Conservation (phyloP, 2,113 vertebrate species). For the Hemiprocne comata region DNA sequence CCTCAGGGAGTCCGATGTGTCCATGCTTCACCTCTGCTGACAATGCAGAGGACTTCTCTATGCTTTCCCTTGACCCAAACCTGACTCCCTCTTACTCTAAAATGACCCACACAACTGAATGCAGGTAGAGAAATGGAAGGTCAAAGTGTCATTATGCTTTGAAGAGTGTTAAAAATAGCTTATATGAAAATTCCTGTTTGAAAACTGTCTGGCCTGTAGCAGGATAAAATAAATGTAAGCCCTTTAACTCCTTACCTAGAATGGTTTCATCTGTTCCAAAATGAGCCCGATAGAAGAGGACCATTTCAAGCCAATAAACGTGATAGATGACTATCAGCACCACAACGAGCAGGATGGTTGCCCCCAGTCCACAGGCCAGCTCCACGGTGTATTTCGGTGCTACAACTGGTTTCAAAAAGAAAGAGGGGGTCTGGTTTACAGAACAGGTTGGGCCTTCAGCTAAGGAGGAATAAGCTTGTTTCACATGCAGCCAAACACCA, state of each 20-base stretch:
- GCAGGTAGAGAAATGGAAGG: neutral
- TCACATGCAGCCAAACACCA: neutral
- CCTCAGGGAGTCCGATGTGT: neutral
- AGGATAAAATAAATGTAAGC: neutral
- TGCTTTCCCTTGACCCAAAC: neutral
- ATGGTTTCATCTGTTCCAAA: conserved; percentile 92
- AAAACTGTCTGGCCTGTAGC: neutral
- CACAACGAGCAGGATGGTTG: conserved; percentile 84
- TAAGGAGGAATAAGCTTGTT: neutral
- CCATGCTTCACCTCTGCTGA: neutral
- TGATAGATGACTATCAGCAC: conserved; percentile 88
- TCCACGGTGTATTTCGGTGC: conserved; percentile 83
- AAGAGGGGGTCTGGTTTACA: neutral
- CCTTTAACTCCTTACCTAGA: conserved; percentile 79
- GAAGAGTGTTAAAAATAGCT: neutral
- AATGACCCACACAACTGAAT: neutral
- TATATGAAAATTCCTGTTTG: neutral
- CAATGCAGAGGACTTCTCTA: neutral
- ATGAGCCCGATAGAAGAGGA: conserved; percentile 92
- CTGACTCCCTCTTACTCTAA: neutral
- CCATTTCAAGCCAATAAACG: conserved; percentile 93
- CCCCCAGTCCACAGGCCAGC: conserved; percentile 87
- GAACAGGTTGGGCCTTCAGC: neutral
- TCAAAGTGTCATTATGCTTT: neutral
- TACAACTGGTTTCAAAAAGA: conserved; percentile 26